These are phyloP conservation scores for Pelagia noctiluca DNA, from an alignment of 30 jellyfish, hydroid and myxozoan species.

Conservation along the genomic window DNA sequence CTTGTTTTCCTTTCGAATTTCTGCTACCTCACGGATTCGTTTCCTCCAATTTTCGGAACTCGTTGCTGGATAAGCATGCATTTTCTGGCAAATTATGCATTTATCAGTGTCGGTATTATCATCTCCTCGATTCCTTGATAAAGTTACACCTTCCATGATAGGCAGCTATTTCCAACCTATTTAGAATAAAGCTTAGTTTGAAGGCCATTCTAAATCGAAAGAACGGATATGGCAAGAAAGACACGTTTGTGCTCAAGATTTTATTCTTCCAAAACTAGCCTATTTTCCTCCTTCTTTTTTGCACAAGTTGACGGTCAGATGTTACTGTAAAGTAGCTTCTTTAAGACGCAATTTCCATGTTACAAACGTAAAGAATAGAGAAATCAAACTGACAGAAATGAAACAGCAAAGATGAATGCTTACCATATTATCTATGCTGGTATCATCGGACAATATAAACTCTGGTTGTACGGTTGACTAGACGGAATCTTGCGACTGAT, in stretches of 20 bases:
- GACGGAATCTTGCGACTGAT: neutral
- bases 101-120: neutral
- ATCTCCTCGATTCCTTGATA: neutral
- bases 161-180: neutral
- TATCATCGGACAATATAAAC: neutral
- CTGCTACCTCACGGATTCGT: neutral
- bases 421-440: neutral
- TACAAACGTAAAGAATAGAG: neutral
- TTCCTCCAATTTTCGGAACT: neutral
- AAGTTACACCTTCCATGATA: neutral
- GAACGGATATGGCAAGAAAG: too few relatives aligned
- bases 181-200: neutral
- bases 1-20: neutral
- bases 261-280: too few relatives aligned
- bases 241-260: too few relatives aligned
- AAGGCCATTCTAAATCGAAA: too few relatives aligned
- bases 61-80: neutral
- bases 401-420: neutral
- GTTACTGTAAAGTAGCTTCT: neutral
- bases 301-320: too few relatives aligned
- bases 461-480: neutral
- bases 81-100: constrained; percentile 20
- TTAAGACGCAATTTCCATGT: neutral
- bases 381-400: too few relatives aligned
- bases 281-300: too few relatives aligned